Evolutionary conservation across 1,140 invertebrate species (phyloP).

Genomic region (Watersipora subatra): DNA sequence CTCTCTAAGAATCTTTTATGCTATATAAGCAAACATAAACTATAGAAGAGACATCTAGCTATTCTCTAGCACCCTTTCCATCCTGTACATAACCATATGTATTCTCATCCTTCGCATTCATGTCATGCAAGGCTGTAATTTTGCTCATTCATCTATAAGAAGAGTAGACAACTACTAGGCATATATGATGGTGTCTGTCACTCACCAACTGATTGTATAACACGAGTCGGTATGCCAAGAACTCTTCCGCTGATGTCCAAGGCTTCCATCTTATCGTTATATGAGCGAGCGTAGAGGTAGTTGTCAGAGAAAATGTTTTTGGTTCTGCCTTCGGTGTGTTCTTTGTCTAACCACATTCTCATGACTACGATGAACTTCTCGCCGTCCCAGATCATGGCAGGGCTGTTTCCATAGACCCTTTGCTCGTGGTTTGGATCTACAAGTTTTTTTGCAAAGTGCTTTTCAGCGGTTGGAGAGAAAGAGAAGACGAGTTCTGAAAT

Average conservation of each 20-base stretch:
- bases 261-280: slow-evolving; percentile 11
- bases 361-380: slow-evolving; percentile 10
- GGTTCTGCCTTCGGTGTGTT: slow-evolving; percentile 8
- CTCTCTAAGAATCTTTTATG: no score
- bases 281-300: slow-evolving; percentile 13
- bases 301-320: slow-evolving; percentile 14
- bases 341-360: slow-evolving; percentile 14
- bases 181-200: no score
- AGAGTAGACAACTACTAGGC: no score
- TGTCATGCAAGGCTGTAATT: no score
- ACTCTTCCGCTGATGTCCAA: slow-evolving; percentile 9
- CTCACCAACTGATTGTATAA: slow-evolving; percentile 11
- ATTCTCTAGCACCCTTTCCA: no score
- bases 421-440: slow-evolving; percentile 13
- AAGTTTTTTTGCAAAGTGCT: slow-evolving; percentile 10
- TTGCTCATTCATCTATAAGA: no score
- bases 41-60: no score
- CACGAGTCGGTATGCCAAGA: slow-evolving; percentile 11
- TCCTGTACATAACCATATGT: no score
- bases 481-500: slow-evolving; percentile 11
- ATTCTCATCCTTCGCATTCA: no score
- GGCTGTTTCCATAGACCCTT: slow-evolving; percentile 14
- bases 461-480: slow-evolving; percentile 13
- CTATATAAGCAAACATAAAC: no score
- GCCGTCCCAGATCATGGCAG: slow-evolving; percentile 12